A percentile compares a stretch with the other conserved stretches of the same genome.
Conservation (phyloP, 2,797 vertebrate species). For the Hoplostethus atlanticus region DNA sequence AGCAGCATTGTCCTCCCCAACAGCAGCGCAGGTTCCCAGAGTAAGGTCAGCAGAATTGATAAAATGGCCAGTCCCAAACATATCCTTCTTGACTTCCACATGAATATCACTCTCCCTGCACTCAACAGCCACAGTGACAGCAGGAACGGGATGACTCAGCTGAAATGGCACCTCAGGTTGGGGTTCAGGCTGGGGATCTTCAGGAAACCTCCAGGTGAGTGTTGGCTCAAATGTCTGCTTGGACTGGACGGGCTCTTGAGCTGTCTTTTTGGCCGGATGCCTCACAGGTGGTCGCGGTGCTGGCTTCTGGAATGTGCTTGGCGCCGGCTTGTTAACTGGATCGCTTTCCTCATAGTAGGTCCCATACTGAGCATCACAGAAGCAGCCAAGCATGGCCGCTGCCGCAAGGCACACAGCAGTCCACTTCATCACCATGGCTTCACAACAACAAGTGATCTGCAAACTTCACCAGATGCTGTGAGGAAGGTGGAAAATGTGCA, state of each 20-base stretch:
- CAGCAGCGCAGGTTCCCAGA: slow-evolving; percentile 65
- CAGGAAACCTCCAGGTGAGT: slow-evolving; percentile 69
- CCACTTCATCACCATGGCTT: slow-evolving; percentile 68
- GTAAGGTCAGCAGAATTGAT: slow-evolving; percentile 63
- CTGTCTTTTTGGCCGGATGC: not conserved
- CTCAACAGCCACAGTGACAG: slow-evolving; percentile 59
- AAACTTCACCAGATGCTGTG: slow-evolving; percentile 66
- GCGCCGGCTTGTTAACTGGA: too few relatives aligned
- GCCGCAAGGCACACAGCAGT: slow-evolving; percentile 64
- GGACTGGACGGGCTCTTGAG: slow-evolving; percentile 28
- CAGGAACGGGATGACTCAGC: slow-evolving; percentile 48
- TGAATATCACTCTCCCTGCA: slow-evolving; percentile 66
- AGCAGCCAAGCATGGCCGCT: slow-evolving; percentile 56
- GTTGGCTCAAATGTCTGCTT: slow-evolving; percentile 60
- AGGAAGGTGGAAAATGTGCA: slow-evolving; percentile 16
- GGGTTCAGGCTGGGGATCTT: slow-evolving; percentile 17
- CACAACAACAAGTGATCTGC: slow-evolving; percentile 66
- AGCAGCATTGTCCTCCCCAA: slow-evolving; percentile 35
- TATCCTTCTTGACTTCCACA: slow-evolving; percentile 75
- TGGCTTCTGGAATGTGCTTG: not conserved
- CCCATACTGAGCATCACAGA: slow-evolving; percentile 63
- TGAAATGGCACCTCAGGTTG: slow-evolving; percentile 11
- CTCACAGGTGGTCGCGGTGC: rapidly evolving
- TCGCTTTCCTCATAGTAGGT: too few relatives aligned
- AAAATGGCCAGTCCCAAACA: slow-evolving; percentile 72